A percentile compares a stretch with the other conserved stretches of the same genome.
These are phyloP conservation scores for Phalacrocorax aristotelis DNA, from an alignment of 2,113 vertebrate genomes.

Conservation along the genomic window DNA sequence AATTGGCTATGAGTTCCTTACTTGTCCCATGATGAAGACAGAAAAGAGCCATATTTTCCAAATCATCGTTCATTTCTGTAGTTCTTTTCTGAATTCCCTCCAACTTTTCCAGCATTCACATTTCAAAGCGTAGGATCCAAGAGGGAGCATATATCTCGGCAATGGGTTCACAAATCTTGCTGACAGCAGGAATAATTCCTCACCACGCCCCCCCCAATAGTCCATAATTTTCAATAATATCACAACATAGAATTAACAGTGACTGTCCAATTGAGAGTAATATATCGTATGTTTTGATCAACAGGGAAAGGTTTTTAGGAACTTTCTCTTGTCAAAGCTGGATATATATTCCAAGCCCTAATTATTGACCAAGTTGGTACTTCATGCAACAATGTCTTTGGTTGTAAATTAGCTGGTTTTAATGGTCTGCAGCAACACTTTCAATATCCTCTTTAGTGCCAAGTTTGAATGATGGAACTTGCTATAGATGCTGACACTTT, in stretches of 20 bases:
- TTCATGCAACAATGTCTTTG: conserved; percentile 48
- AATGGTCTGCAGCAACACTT: conserved; percentile 66
- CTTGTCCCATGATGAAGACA: background rate
- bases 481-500: conserved; percentile 70
- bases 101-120: background rate
- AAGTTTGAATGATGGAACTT: conserved; percentile 69
- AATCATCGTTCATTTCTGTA: background rate
- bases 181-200: conserved; percentile 34
- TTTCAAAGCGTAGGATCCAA: background rate
- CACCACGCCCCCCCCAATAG: background rate
- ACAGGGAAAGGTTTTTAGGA: conserved; percentile 38
- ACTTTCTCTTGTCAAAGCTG: conserved; percentile 13
- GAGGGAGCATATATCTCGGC: background rate
- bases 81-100: background rate
- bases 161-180: background rate
- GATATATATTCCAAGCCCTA: conserved; percentile 14
- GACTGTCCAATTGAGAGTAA: conserved; percentile 12
- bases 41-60: background rate
- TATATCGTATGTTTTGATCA: conserved; percentile 28
- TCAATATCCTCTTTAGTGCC: conserved; percentile 63
- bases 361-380: conserved; percentile 56
- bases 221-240: conserved; percentile 22
- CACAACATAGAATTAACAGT: background rate
- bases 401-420: conserved; percentile 66
- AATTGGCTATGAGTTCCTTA: background rate